Conservation (phyloP, 2,888 invertebrate genomes). For the Parasteatoda lunata region DNA sequence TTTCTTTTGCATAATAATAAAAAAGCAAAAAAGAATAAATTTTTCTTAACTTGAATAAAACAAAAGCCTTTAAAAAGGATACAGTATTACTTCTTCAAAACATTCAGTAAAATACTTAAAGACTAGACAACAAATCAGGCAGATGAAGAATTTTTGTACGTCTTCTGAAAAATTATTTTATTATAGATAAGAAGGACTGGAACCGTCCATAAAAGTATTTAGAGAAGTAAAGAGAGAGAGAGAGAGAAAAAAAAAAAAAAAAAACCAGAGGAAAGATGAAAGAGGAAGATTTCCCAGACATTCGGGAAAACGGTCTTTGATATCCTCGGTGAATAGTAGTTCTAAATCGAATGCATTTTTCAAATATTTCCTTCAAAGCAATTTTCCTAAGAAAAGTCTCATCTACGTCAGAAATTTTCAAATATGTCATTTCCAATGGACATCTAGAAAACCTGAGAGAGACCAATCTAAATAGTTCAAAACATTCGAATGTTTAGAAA, state of each 20-base stretch:
- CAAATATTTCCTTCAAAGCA: neutral
- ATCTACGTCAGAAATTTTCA: neutral
- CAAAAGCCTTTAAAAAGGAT: too few relatives aligned
- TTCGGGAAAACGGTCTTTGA: neutral
- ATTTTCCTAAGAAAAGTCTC: neutral
- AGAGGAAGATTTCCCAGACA: neutral
- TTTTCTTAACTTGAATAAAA: too few relatives aligned
- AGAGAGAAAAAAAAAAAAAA: neutral
- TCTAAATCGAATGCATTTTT: slow-evolving; percentile 1
- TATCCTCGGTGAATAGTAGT: neutral
- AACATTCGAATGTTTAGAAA: too few relatives aligned
- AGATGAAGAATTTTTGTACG: too few relatives aligned
- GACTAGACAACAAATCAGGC: too few relatives aligned
- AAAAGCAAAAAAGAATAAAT: too few relatives aligned
- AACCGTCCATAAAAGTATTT: neutral
- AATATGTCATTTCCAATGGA: neutral
- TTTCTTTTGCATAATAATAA: too few relatives aligned
- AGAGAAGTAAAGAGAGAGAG: neutral
- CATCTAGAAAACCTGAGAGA: neutral
- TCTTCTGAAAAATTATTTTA: too few relatives aligned
- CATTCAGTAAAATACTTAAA: too few relatives aligned
- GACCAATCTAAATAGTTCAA: too few relatives aligned
- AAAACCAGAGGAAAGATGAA: neutral
- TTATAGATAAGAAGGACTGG: neutral
- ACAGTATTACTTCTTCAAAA: too few relatives aligned